Evolutionary conservation across 2,113 vertebrate genomes (phyloP).

Genomic region (Pyrgilauda ruficollis): DNA sequence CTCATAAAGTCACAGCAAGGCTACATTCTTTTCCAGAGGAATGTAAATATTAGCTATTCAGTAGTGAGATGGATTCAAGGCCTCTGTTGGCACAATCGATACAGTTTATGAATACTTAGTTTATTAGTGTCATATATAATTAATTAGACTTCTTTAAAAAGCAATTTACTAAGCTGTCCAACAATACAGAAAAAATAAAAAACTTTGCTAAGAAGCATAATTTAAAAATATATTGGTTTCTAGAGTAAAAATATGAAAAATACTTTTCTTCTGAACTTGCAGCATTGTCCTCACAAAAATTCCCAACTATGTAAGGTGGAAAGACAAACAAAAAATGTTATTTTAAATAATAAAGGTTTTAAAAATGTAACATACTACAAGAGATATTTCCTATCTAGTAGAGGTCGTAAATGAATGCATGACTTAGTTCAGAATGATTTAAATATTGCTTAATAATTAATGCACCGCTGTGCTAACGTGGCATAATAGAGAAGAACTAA

Average conservation of each 20-base stretch:
- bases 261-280: not conserved
- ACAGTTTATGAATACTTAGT: constrained; percentile 23
- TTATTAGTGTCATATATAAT: constrained; percentile 33
- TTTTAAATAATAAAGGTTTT: not conserved
- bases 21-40: not conserved
- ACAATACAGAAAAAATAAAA: not conserved
- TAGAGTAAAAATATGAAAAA: not conserved
- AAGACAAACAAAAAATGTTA: not conserved
- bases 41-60: not conserved
- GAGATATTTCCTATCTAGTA: not conserved
- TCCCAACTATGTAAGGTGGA: not conserved
- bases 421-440: constrained; percentile 38
- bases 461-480: not conserved
- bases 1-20: not conserved
- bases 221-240: not conserved
- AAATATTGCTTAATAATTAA: constrained; percentile 65
- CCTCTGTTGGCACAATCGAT: not conserved
- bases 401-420: not conserved
- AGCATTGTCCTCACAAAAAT: not conserved
- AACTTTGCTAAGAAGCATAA: not conserved
- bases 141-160: constrained; percentile 30
- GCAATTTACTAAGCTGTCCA: not conserved
- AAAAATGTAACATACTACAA: not conserved
- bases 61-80: not conserved
- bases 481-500: constrained; percentile 39